phyloP scores from a whole-genome alignment of 2,113 vertebrate genomes.

The Sceloporus undulatus region DNA sequence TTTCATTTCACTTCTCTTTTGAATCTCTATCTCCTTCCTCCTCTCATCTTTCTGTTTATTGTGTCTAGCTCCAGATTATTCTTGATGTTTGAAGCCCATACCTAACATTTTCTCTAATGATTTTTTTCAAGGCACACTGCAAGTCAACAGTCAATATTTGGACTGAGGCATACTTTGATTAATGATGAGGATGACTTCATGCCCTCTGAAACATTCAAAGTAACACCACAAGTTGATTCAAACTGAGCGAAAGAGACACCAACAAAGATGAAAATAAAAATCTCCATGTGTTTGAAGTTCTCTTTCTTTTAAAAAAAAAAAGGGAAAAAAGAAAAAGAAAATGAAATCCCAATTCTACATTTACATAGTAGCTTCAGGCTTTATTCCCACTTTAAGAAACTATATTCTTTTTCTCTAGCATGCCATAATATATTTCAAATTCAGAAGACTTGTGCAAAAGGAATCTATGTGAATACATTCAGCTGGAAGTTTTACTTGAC shows the following conservation, averaged over 20 bases:
- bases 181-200: conserved; percentile 54
- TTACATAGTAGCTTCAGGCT: conserved; percentile 56
- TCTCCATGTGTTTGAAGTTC: conserved; percentile 39
- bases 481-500: conserved; percentile 27
- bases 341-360: conserved; percentile 32
- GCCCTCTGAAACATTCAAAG: conserved; percentile 46
- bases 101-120: conserved; percentile 56
- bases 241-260: conserved; percentile 36
- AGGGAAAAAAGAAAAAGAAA: not conserved
- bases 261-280: conserved; percentile 46
- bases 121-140: conserved; percentile 23
- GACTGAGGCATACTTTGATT: conserved; percentile 62
- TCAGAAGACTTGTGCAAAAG: conserved; percentile 4
- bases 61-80: conserved; percentile 37
- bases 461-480: conserved; percentile 22
- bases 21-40: not conserved
- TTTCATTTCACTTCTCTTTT: not conserved
- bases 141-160: conserved; percentile 72
- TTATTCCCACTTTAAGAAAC: conserved; percentile 57
- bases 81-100: conserved; percentile 46
- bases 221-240: conserved; percentile 41
- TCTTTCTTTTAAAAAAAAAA: conserved; percentile 5
- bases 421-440: conserved; percentile 38
- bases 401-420: conserved; percentile 21
- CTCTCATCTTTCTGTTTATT: conserved; percentile 49